Percentiles rank a stretch among this genome's conserved stretches.
Conservation (phyloP, 2,113 vertebrate species). For the Daboia siamensis region DNA sequence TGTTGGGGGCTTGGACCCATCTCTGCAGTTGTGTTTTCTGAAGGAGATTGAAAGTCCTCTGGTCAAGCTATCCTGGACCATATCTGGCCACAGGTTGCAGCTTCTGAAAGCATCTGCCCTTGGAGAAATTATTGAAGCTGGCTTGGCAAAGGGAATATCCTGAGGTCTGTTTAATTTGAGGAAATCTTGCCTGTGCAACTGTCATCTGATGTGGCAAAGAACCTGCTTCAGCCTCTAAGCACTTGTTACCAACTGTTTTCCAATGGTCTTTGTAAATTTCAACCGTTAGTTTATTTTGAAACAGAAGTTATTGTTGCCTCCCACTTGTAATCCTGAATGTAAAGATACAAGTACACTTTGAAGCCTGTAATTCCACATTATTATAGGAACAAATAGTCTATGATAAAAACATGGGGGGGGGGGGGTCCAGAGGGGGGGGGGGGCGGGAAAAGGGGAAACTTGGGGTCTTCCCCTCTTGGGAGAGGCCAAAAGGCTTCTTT, state of each 20-base stretch:
- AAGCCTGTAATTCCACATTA: not conserved
- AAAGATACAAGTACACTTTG: not conserved
- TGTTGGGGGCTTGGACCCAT: not conserved
- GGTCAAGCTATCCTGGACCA: not conserved
- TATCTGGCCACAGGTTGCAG: too few species aligned
- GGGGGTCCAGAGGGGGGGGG: not conserved
- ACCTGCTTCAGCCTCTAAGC: not conserved
- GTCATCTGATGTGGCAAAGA: too few species aligned
- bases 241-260: too few species aligned
- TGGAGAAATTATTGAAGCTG: not conserved
- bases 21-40: not conserved
- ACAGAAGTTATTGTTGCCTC: not conserved
- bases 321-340: not conserved
- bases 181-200: not conserved
- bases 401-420: not conserved
- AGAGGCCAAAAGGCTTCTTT: slow-evolving; percentile 33
- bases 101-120: not conserved
- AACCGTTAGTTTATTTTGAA: not conserved
- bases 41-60: not conserved
- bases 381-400: not conserved
- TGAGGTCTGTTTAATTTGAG: not conserved
- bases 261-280: not conserved
- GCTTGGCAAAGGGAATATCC: not conserved
- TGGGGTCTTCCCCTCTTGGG: not conserved
- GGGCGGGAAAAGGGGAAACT: not conserved